phyloP scores from a whole-genome alignment of 2,797 vertebrate species.

The Liasis olivaceus region DNA sequence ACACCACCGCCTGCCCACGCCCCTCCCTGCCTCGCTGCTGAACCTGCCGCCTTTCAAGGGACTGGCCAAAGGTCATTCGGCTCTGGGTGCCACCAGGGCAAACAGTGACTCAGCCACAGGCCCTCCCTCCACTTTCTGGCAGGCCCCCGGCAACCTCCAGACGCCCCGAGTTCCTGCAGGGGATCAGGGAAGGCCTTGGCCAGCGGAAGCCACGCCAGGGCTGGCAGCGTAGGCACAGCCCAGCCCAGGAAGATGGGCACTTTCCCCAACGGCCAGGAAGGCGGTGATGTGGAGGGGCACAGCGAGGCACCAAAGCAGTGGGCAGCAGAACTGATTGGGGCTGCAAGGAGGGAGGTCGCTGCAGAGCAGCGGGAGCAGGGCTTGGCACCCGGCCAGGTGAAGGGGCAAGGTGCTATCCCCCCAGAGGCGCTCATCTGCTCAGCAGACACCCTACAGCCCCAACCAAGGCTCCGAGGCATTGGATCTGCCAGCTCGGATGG shows the following conservation, averaged over 20 bases:
- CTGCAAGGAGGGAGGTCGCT: not conserved
- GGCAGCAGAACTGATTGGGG: not conserved
- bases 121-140: not conserved
- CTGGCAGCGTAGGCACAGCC: not conserved
- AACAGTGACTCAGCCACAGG: not conserved
- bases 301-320: not conserved
- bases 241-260: not conserved
- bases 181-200: no score
- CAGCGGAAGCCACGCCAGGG: not conserved
- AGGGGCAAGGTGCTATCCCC: not conserved
- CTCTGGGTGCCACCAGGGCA: not conserved
- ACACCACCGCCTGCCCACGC: not conserved
- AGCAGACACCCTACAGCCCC: not conserved
- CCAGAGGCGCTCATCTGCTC: not conserved
- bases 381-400: not conserved
- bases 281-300: not conserved
- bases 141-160: not conserved
- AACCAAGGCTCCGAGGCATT: accelerated
- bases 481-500: not conserved
- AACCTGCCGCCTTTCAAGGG: not conserved
- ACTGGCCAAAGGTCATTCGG: not conserved
- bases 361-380: accelerated
- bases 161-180: not conserved
- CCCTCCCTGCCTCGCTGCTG: not conserved
- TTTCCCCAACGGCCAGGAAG: not conserved